phyloP scores from a whole-genome alignment of 64 coral and sea anemone species.

The Orbicella faveolata region DNA sequence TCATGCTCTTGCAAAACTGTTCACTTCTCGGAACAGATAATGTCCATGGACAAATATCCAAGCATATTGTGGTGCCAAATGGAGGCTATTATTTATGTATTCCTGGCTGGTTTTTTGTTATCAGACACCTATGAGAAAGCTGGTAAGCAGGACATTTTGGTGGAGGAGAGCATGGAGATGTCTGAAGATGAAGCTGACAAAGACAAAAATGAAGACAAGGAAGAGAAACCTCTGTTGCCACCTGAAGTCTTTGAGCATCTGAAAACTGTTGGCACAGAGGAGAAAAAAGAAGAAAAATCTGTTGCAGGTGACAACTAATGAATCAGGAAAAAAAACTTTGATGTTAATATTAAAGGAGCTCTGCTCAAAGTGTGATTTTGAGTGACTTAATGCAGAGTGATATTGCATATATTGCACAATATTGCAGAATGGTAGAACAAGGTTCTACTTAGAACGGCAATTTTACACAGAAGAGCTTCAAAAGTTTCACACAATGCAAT shows the following conservation, averaged over 20 bases:
- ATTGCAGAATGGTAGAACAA: no score
- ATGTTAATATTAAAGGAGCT: not conserved
- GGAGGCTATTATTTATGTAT: no score
- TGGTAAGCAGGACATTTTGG: conserved; percentile 38
- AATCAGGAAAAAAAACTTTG: not conserved
- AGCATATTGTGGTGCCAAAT: no score
- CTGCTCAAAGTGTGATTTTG: not conserved
- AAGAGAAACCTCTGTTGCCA: conserved; percentile 52
- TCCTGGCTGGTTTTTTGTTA: not conserved
- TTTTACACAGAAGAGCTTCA: no score
- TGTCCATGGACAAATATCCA: no score
- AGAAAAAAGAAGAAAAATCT: conserved; percentile 41
- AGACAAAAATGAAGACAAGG: not conserved
- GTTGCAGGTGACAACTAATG: not conserved
- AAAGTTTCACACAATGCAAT: no score
- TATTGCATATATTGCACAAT: no score
- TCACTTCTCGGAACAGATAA: no score
- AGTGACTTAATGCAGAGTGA: not conserved
- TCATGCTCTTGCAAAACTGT: no score
- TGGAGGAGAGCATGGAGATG: conserved; percentile 16
- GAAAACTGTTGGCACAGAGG: conserved; percentile 16
- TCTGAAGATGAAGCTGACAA: conserved; percentile 18
- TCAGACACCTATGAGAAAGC: conserved; percentile 74
- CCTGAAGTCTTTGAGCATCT: conserved; percentile 72
- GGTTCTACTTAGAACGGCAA: no score